Percentiles rank a stretch among this genome's conserved stretches.
Conservation (phyloP, 2,113 vertebrate genomes). For the Clarias batrachus region DNA sequence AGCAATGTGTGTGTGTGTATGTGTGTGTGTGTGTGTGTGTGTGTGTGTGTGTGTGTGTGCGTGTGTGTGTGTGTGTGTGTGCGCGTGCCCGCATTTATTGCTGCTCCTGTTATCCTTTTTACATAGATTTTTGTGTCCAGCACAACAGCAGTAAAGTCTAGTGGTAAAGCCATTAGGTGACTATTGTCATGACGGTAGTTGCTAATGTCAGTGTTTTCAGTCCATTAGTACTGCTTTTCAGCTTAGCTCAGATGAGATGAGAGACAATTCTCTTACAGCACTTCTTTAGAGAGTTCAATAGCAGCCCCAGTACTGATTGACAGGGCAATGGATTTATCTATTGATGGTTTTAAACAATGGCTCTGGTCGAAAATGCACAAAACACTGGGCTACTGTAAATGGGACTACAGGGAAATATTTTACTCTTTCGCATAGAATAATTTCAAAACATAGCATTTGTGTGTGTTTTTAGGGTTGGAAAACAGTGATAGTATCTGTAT, state of each 20-base stretch:
- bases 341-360: constrained; percentile 13
- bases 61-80: neutral
- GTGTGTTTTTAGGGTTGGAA: neutral
- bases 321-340: constrained; percentile 23
- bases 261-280: constrained; percentile 34
- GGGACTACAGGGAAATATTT: neutral
- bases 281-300: constrained; percentile 34
- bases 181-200: neutral
- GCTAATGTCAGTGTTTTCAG: constrained; percentile 20
- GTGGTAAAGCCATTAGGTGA: neutral
- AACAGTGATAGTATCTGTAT: neutral
- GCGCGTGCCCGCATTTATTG: neutral
- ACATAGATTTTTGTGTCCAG: neutral
- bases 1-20: neutral
- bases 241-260: constrained; percentile 38
- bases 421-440: neutral
- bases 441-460: neutral
- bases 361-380: constrained; percentile 3
- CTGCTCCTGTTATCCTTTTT: neutral
- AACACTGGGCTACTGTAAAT: constrained; percentile 4
- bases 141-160: neutral
- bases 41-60: neutral
- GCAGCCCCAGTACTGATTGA: constrained; percentile 41
- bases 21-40: neutral
- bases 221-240: constrained; percentile 41